Percentiles rank a stretch among this genome's conserved stretches.
Conservation (phyloP, 2,797 vertebrate species). For the Mallotus villosus region DNA sequence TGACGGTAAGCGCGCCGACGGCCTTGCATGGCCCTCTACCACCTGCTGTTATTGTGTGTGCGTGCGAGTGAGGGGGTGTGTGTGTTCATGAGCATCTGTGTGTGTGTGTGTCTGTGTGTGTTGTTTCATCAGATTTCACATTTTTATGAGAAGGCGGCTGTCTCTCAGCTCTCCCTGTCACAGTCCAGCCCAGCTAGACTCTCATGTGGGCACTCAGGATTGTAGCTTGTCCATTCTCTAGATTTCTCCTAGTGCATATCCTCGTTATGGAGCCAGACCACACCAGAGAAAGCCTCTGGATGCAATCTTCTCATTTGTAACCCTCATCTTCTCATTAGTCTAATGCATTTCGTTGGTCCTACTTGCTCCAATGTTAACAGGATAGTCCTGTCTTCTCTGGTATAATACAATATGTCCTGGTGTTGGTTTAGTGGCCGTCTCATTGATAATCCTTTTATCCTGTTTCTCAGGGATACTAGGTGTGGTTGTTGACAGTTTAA, state of each 20-base stretch:
- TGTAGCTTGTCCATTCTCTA: not conserved
- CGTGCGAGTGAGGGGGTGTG: not conserved
- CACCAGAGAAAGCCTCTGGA: not conserved
- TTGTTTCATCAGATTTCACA: not conserved
- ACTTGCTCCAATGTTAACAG: not conserved
- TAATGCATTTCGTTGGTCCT: too few relatives aligned
- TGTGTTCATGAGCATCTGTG: not conserved
- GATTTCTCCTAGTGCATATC: conserved; percentile 5
- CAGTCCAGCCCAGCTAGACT: not conserved
- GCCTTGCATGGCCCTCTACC: too few relatives aligned
- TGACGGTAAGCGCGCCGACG: not conserved
- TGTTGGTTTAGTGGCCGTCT: not conserved
- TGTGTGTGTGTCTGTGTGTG: conserved; percentile 18
- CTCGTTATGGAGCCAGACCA: not conserved
- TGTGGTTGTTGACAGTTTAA: conserved; percentile 25
- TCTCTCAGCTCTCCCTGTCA: not conserved
- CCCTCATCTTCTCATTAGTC: too few relatives aligned
- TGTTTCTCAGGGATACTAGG: conserved; percentile 14
- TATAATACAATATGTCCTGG: not conserved
- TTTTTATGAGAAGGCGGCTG: not conserved
- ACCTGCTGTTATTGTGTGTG: not conserved
- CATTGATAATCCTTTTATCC: conserved; percentile 38
- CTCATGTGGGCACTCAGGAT: not conserved
- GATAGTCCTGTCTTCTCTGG: too few relatives aligned
- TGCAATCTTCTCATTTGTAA: not conserved